Conservation (phyloP, 1,140 invertebrate genomes). For the Drosophila athabasca region DNA sequence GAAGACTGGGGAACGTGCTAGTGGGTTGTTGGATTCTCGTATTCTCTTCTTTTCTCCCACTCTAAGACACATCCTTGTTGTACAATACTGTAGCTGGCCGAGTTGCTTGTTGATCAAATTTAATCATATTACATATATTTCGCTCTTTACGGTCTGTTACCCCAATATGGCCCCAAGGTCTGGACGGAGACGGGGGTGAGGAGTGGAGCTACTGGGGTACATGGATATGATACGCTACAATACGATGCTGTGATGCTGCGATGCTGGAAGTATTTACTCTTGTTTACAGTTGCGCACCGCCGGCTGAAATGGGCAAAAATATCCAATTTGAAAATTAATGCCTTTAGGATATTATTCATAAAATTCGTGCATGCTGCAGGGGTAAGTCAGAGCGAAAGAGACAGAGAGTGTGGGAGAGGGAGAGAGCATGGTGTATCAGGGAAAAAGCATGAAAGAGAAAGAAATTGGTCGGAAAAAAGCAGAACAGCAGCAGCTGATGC, state of each 20-base stretch:
- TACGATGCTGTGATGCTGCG: slow-evolving; percentile 23
- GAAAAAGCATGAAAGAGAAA: slow-evolving; percentile 17
- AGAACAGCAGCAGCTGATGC: slow-evolving; percentile 47
- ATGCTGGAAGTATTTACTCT: slow-evolving; percentile 57
- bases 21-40: slow-evolving; percentile 20
- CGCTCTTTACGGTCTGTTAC: slow-evolving; percentile 80
- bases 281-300: slow-evolving; percentile 74
- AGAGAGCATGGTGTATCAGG: slow-evolving; percentile 7
- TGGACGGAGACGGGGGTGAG: neutral
- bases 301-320: slow-evolving; percentile 75
- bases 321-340: slow-evolving; percentile 82
- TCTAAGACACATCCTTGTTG: slow-evolving; percentile 26
- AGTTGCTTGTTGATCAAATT: slow-evolving; percentile 74
- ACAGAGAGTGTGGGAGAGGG: neutral
- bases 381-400: slow-evolving; percentile 14
- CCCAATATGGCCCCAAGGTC: slow-evolving; percentile 64
- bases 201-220: too few species aligned
- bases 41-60: slow-evolving; percentile 18
- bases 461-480: slow-evolving; percentile 39
- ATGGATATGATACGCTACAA: neutral
- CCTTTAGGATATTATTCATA: slow-evolving; percentile 81
- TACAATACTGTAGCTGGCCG: slow-evolving; percentile 18
- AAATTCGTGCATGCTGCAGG: slow-evolving; percentile 54
- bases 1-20: slow-evolving; percentile 45
- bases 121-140: slow-evolving; percentile 83